A percentile compares a stretch with the other conserved stretches of the same genome.
phyloP scores from a whole-genome alignment of 2,888 invertebrate genomes.

The Tineola bisselliella region DNA sequence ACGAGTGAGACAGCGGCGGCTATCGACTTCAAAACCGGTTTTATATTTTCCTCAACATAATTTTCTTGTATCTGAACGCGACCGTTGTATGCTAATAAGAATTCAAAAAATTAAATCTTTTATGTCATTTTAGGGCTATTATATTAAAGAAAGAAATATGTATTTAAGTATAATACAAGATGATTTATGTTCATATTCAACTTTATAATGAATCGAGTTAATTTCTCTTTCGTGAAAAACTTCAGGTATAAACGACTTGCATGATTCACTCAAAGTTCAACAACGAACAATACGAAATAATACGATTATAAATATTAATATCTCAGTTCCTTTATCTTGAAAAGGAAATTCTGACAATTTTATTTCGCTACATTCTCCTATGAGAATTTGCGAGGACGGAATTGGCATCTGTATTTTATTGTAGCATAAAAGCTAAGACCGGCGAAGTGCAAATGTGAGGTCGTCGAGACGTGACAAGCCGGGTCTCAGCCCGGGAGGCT shows the following conservation, averaged over 20 bases:
- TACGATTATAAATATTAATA: no score
- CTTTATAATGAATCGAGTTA: background rate
- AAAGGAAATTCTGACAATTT: background rate
- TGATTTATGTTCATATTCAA: background rate
- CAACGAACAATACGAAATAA: background rate
- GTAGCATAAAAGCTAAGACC: background rate
- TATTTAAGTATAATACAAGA: no score
- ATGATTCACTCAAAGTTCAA: background rate
- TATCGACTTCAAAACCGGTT: background rate
- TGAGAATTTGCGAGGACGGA: background rate
- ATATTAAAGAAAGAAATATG: background rate
- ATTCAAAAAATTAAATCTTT: background rate
- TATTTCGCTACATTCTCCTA: background rate
- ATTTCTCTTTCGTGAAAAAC: background rate
- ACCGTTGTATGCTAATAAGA: conserved; percentile 1
- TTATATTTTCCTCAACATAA: conserved; percentile 8
- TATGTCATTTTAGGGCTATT: background rate
- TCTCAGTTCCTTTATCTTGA: background rate
- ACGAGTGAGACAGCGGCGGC: background rate
- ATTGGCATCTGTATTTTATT: background rate
- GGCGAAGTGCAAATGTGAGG: background rate
- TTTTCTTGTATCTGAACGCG: background rate
- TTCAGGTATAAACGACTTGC: background rate
- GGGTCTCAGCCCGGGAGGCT: conserved; percentile 18
- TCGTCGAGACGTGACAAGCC: conserved; percentile 2